Base-by-base conservation (phyloP, 2,113 vertebrate genomes). In the Oostethus manadensis region DNA sequence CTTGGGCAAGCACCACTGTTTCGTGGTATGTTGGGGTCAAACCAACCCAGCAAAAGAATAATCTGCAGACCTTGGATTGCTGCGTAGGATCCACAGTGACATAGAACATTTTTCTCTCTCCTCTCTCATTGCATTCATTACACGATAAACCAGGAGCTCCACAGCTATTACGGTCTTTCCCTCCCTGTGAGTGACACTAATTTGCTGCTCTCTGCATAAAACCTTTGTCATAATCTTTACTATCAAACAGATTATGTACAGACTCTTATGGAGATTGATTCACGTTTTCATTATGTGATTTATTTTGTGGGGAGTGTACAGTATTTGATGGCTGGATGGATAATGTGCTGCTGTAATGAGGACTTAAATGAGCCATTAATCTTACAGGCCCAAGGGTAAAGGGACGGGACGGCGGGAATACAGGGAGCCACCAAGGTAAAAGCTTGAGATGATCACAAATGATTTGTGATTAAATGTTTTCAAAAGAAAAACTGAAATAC, bases 331-430 rank as follows among this genome's bases (percentile, higher is more conserved):
- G 42, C 71, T 79, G 73, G 51, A 26, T 57, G 64, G 67, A 53
- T 81, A 87, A 82, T 67, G 71, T 82, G 77, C 80, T 84, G 68
- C n/a, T 13, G 51, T 65, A 85, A 86, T 70, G 64, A 77, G 55
- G 76, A 80, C 75, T 71, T 86, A 86, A 88, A 87, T 83, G 76
- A 85, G 69, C 76, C 74, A 86, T 87, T 85, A 76, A 82, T 87
- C 77, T 83, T 61, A 64, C 54, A 70, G 58, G 70, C 70, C 70
- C 84, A 86, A 88, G 82, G 87, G 73, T 76, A 83, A 84, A 88
- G 65, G 80, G 76, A 86, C 69, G 60, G 58, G 60, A 56, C 50
- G 51, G 60, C 60, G 60, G 53, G 50, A 57, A 66, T 56, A 47
- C 15, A 49, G 45, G 10, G 51, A 70, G 59, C 64, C 60, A 60